Evolutionary conservation across 2,888 invertebrate genomes (phyloP).

Genomic region (Phytoseiulus persimilis): DNA sequence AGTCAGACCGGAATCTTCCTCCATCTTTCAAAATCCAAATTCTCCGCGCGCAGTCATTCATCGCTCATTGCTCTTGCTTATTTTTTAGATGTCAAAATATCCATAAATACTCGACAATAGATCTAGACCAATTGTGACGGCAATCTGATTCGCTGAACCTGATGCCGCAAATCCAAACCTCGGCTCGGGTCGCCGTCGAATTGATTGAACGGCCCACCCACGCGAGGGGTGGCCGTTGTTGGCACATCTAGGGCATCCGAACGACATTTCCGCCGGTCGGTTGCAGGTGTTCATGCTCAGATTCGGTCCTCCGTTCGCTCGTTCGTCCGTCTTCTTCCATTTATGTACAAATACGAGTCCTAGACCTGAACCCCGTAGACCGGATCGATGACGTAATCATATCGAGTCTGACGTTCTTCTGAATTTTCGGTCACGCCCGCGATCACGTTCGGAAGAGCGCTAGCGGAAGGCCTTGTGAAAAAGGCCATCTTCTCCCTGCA

Average conservation of each 20-base stretch:
- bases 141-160: background rate
- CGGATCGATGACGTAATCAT: slow-evolving; percentile 46
- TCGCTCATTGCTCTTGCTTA: background rate
- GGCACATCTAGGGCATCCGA: background rate
- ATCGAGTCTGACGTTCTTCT: slow-evolving; percentile 43
- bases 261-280: background rate
- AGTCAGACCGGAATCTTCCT: background rate
- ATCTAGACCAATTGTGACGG: background rate
- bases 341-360: slow-evolving; percentile 16
- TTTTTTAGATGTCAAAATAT: background rate
- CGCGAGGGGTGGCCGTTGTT: background rate
- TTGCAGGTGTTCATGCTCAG: no score
- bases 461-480: slow-evolving; percentile 60
- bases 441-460: slow-evolving; percentile 44
- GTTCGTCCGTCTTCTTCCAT: background rate
- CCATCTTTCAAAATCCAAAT: background rate
- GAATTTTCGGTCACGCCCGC: slow-evolving; percentile 41
- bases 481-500: slow-evolving; percentile 92
- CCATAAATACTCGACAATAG: background rate
- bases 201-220: background rate
- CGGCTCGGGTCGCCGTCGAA: background rate
- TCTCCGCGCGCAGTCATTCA: background rate
- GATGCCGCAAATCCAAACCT: background rate
- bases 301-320: no score
- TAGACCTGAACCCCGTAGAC: slow-evolving; percentile 47